Evolutionary conservation across 2,113 vertebrate species (phyloP), one percentile per base, ranked within the genome.

Genomic region (Corythoichthys intestinalis): DNA sequence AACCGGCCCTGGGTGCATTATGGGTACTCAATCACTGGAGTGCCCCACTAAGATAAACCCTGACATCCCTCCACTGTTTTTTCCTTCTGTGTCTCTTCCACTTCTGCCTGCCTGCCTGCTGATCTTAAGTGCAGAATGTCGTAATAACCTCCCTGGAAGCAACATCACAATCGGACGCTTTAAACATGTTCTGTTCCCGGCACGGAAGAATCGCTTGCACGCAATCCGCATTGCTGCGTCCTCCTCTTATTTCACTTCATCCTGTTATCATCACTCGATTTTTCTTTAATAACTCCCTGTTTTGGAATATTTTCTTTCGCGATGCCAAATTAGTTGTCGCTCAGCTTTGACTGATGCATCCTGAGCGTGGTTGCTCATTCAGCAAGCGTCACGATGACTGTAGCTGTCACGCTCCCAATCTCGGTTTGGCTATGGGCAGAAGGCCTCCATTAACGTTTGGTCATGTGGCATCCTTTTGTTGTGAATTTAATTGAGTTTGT

Each of bases 321-420:
- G 56, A 12, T 34, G 11, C 34, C 13, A 10, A 38, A 58, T 58
- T 38, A 58, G 66, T 78, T 63, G 6, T 34, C 1, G 47, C 1
- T 4, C 49, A 5, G 13, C 57, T 70, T 56, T 34, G 15, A 49
- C 53, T 1, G 54, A 57, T 59, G 38, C 70, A 4, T 66, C 35
- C 62, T 46, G 59, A 78, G 39, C 83, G 73, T 75, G 64, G 65
- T 77, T 81, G 56, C 62, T 77, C 65, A 41, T 2, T 37, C 20
- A 66, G 67, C 60, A 34, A 10, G 57, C 84, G 48, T 54, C 69
- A 81, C 78, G 80, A 77, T 63, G 67, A 82, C 85, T 34, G 68
- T 67, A 74, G 75, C 83, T 79, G 71, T 82, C 81, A 85, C 70
- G 60, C 37, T 20, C 9, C n/a, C 20, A 10, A 62, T 38, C 59